A percentile compares a stretch with the other conserved stretches of the same genome.
These are phyloP conservation scores for Mastomys coucha DNA, from an alignment of 2,113 vertebrate genomes.

Conservation along the genomic window DNA sequence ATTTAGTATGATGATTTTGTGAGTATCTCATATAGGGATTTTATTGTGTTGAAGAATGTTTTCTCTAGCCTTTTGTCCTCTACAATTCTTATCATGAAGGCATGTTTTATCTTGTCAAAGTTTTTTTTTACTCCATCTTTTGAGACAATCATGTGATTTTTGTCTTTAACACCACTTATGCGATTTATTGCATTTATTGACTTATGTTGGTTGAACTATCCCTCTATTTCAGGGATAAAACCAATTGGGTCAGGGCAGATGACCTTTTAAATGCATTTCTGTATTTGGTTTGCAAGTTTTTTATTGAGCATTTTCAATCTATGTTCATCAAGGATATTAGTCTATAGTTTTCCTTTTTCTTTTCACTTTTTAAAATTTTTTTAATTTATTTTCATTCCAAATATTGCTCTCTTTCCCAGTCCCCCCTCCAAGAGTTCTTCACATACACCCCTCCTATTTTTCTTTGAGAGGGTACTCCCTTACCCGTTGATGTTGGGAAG, in stretches of 20 bases:
- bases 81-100: not conserved
- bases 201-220: not conserved
- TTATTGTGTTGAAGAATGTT: not conserved
- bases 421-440: no score
- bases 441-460: no score
- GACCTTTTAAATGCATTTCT: not conserved
- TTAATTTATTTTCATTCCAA: no score
- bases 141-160: not conserved
- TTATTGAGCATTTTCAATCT: not conserved
- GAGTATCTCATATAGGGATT: not conserved
- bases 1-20: not conserved
- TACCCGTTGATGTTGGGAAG: no score
- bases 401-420: no score
- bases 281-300: not conserved
- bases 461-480: no score
- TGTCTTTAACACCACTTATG: not conserved
- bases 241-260: not conserved
- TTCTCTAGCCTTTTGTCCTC: not conserved
- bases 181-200: not conserved
- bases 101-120: not conserved
- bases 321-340: not conserved
- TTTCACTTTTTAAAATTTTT: no score
- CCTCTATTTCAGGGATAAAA: not conserved
- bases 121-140: not conserved
- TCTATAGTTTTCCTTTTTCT: not conserved